Percentiles rank a stretch among this genome's conserved stretches.
Conservation (phyloP, 1,140 invertebrate species). For the Drosophila sturtevanti region DNA sequence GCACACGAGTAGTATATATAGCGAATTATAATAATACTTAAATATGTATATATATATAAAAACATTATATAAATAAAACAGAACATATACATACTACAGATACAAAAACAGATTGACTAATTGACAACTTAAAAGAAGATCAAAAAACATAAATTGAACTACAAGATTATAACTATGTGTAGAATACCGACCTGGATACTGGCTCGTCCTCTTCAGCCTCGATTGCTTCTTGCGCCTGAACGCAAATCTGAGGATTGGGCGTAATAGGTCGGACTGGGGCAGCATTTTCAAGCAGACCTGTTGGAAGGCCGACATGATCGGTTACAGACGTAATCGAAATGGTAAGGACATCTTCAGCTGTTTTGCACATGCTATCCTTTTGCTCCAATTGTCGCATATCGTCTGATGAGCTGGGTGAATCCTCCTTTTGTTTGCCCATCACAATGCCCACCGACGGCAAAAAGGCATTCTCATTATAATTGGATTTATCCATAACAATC, state of each 20-base stretch:
- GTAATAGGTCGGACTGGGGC: slow-evolving; percentile 79
- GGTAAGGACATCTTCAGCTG: slow-evolving; percentile 82
- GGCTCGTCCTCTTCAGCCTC: slow-evolving; percentile 36
- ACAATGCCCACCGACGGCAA: slow-evolving; percentile 87
- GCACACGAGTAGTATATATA: slow-evolving; percentile 14
- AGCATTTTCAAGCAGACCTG: slow-evolving; percentile 77
- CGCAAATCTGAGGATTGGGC: slow-evolving; percentile 86
- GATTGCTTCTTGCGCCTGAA: slow-evolving; percentile 61
- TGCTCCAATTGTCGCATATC: slow-evolving; percentile 70
- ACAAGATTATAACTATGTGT: slow-evolving; percentile 43
- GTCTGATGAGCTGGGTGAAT: slow-evolving; percentile 48
- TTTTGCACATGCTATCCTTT: slow-evolving; percentile 82
- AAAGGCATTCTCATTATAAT: slow-evolving; percentile 84
- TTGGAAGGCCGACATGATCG: slow-evolving; percentile 85
- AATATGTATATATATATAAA: slow-evolving; percentile 5
- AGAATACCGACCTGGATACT: slow-evolving; percentile 79
- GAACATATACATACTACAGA: slow-evolving; percentile 32
- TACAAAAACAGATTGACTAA: slow-evolving; percentile 43
- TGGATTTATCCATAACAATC: slow-evolving; percentile 59
- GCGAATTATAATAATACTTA: slow-evolving; percentile 37
- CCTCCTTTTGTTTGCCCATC: slow-evolving; percentile 83
- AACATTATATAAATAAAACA: slow-evolving; percentile 23
- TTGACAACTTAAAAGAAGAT: slow-evolving; percentile 40
- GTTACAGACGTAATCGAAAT: slow-evolving; percentile 84
- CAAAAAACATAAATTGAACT: slow-evolving; percentile 24